Base-by-base conservation (phyloP, 1,140 invertebrate genomes). In the Holotrichia oblita region DNA sequence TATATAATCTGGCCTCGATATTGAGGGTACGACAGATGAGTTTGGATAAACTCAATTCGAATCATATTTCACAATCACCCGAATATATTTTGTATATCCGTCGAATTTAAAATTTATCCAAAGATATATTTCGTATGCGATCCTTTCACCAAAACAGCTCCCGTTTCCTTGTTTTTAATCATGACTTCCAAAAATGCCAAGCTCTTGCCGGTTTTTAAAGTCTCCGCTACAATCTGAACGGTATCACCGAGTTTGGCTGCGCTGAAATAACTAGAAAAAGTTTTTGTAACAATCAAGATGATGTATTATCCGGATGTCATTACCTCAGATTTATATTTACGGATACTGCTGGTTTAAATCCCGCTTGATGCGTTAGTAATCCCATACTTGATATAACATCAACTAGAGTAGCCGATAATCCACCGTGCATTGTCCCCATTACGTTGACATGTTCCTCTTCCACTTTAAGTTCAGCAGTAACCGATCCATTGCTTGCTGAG, bases 331-430 rank as follows among this genome's bases (percentile, higher is more conserved):
- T 40, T 6, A 78, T 44, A 72, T 78, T 55, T n/a, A 78, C 40
- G 84, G 96, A 91, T n/a, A 96, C 91, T 12, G 94, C 94, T 24
- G 93, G 91, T 75, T 95, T 85, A 40, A 74, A 77, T 79, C 90
- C 87, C 61, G 86, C 88, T 24, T 91, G 90, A 79, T 91, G 87
- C 83, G 94, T 91, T 2, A 69, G 20, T 3, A 97, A 82, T 0
- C 94, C 95, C 85, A 93, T 92, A 0, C 94, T 95, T 4, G 96
- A 97, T 12, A 97, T 86, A 77, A 90, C 89, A 87, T 98, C 97
- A 10, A 98, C 91, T 14, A 98, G 83, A 2, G 94, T 94, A 10
- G 93, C 92, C 10, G 93, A 94, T 80, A 95, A 92, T 10, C 96
- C 96, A 55, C 96, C 96, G 88, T 98, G 96, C 4, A 98, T 86